Percentiles rank a stretch among this genome's conserved stretches.
phyloP scores from a whole-genome alignment of 2,888 invertebrate genomes.

The Cistogaster globosa region DNA sequence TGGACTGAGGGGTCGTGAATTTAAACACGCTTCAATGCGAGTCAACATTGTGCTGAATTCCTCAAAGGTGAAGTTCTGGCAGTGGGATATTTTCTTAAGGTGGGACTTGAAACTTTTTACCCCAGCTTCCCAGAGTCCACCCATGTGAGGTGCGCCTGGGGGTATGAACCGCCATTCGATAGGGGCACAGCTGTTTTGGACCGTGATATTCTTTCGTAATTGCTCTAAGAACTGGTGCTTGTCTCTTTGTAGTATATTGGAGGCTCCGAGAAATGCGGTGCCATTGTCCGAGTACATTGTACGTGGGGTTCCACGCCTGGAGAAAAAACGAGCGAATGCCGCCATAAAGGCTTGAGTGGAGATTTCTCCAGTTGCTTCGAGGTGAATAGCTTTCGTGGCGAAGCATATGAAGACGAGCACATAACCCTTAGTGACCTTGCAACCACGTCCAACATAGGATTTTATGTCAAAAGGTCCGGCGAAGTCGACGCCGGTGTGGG shows the following conservation, averaged over 20 bases:
- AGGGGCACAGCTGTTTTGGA: not conserved
- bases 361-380: conserved; percentile 11
- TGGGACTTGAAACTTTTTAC: conserved; percentile 22
- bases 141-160: conserved; percentile 39
- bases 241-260: not conserved
- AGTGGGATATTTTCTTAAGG: not conserved
- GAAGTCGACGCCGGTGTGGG: conserved; percentile 8
- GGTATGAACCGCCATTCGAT: conserved; percentile 35
- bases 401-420: conserved; percentile 21
- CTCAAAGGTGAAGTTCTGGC: conserved; percentile 1
- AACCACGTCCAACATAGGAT: conserved; percentile 4
- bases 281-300: conserved; percentile 10
- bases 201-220: not conserved
- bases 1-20: conserved; percentile 21
- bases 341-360: conserved; percentile 10
- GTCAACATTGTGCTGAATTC: conserved; percentile 29
- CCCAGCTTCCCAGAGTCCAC: conserved; percentile 26
- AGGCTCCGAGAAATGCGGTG: not conserved
- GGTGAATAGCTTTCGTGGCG: conserved; percentile 27
- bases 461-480: conserved; percentile 9
- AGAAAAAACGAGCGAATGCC: conserved; percentile 9
- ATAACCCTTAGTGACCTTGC: conserved; percentile 9
- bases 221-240: not conserved
- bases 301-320: not conserved
- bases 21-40: conserved; percentile 20